phyloP scores from a whole-genome alignment of 2,113 vertebrate genomes.

The Phycodurus eques region DNA sequence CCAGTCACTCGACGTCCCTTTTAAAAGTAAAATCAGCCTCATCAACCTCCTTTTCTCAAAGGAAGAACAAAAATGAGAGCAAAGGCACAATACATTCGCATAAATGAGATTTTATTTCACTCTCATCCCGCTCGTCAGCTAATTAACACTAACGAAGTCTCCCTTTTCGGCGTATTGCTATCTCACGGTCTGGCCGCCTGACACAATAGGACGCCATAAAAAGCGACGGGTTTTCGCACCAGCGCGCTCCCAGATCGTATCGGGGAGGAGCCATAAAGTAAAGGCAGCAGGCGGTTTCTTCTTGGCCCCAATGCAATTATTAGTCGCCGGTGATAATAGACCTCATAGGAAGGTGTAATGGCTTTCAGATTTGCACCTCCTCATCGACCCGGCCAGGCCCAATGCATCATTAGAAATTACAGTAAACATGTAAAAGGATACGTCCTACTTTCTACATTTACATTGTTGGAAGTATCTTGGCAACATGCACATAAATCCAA shows the following conservation, averaged over 20 bases:
- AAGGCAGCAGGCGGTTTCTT: slow-evolving; percentile 44
- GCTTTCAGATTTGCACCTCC: slow-evolving; percentile 70
- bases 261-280: slow-evolving; percentile 34
- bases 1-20: slow-evolving; percentile 28
- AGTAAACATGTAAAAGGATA: slow-evolving; percentile 13
- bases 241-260: slow-evolving; percentile 61
- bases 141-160: slow-evolving; percentile 61
- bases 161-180: slow-evolving; percentile 37
- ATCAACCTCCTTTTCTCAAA: slow-evolving; percentile 36
- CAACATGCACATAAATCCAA: not conserved
- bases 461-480: not conserved
- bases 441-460: not conserved
- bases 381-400: slow-evolving; percentile 45
- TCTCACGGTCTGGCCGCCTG: slow-evolving; percentile 43
- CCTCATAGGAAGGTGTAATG: slow-evolving; percentile 63
- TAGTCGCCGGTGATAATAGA: slow-evolving; percentile 63
- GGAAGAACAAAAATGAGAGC: slow-evolving; percentile 43
- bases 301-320: slow-evolving; percentile 57
- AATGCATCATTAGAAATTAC: slow-evolving; percentile 33
- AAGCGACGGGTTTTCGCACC: slow-evolving; percentile 54
- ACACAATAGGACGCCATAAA: slow-evolving; percentile 66
- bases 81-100: slow-evolving; percentile 56
- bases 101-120: slow-evolving; percentile 59
- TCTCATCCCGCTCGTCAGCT: slow-evolving; percentile 44
- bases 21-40: slow-evolving; percentile 48